phyloP scores from a whole-genome alignment of 2,888 invertebrate species.

The Lithophane ornitopus region DNA sequence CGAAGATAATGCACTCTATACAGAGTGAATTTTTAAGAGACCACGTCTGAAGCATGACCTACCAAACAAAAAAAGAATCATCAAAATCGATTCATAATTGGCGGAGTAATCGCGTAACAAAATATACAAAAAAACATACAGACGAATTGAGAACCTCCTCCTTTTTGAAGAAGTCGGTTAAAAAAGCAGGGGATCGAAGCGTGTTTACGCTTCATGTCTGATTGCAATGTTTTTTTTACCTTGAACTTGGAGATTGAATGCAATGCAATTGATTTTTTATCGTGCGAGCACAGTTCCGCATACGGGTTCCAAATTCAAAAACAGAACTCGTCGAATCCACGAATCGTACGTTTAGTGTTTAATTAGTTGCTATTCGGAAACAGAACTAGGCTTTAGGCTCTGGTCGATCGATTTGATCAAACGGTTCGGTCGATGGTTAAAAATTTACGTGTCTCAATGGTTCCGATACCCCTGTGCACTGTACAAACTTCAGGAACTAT shows the following conservation, averaged over 20 bases:
- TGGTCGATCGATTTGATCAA: background rate
- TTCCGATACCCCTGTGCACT: background rate
- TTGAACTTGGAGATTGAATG: constrained; percentile 1
- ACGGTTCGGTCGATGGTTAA: background rate
- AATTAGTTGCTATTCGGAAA: background rate
- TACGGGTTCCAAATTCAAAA: constrained; percentile 24
- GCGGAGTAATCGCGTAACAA: too few relatives aligned
- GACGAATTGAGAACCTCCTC: too few relatives aligned
- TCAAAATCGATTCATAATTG: too few relatives aligned
- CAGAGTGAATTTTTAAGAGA: too few relatives aligned
- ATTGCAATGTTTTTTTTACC: background rate
- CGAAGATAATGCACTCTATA: background rate
- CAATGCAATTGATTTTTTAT: constrained; percentile 8
- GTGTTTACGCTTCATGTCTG: background rate
- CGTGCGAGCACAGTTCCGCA: background rate
- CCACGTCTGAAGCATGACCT: too few relatives aligned
- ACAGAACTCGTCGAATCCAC: background rate
- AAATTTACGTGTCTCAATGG: constrained; percentile 1
- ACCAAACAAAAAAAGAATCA: too few relatives aligned
- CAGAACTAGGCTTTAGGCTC: background rate
- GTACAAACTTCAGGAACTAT: background rate
- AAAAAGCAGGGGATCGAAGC: background rate
- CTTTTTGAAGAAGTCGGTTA: too few relatives aligned
- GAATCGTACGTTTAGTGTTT: constrained; percentile 4
- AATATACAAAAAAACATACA: too few relatives aligned